Evolutionary conservation across 1,140 invertebrate species (phyloP).

Genomic region (Dendroctonus valens): DNA sequence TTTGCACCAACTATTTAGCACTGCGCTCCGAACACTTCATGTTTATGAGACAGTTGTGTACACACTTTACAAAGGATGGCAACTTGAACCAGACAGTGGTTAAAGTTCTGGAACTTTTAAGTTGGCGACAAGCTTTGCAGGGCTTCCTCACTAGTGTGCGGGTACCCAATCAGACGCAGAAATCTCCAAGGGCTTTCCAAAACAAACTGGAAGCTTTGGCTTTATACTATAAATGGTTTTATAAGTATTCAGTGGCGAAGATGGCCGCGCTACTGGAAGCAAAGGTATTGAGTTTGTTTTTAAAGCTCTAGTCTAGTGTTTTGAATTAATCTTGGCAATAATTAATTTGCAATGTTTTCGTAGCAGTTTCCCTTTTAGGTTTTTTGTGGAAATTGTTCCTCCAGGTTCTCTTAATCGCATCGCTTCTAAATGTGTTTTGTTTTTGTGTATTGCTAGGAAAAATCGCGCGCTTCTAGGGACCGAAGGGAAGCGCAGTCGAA

Average conservation of each 20-base stretch:
- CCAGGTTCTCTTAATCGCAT: too few relatives aligned
- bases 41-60: conserved; percentile 11
- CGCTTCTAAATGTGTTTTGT: too few relatives aligned
- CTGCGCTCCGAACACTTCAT: conserved; percentile 8
- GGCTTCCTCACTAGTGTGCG: conserved; percentile 15
- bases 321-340: background rate
- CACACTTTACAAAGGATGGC: background rate
- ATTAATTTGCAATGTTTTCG: too few relatives aligned
- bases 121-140: conserved; percentile 30
- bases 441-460: too few relatives aligned
- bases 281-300: conserved; percentile 10
- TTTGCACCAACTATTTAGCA: conserved; percentile 9
- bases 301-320: background rate
- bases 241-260: conserved; percentile 53
- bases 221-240: conserved; percentile 58
- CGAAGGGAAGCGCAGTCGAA: too few relatives aligned
- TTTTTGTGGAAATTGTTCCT: too few relatives aligned
- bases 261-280: conserved; percentile 41
- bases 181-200: conserved; percentile 19
- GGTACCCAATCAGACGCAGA: background rate
- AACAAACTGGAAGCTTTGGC: conserved; percentile 45
- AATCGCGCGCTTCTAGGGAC: too few relatives aligned
- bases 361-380: too few relatives aligned
- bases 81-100: conserved; percentile 5
- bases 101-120: conserved; percentile 18